Conservation (phyloP, 2,797 vertebrate species). For the Arremon aurantiirostris region DNA sequence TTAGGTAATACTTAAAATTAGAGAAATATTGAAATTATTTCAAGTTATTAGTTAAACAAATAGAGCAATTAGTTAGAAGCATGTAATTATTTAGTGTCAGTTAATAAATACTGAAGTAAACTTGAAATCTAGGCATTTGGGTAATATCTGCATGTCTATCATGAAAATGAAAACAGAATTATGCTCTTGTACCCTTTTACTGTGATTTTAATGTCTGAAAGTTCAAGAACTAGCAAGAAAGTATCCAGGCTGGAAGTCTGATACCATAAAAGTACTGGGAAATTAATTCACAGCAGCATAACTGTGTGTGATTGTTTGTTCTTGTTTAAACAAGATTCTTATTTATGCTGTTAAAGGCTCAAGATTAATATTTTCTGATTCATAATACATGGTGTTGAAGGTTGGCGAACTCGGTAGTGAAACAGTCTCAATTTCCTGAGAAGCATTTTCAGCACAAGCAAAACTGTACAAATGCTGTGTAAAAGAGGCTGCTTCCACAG, state of each 20-base stretch:
- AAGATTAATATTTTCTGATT: constrained; percentile 67
- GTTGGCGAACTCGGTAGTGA: background rate
- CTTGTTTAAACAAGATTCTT: constrained; percentile 63
- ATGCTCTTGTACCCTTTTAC: background rate
- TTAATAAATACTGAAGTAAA: background rate
- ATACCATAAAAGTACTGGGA: background rate
- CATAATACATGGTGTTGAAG: constrained; percentile 24
- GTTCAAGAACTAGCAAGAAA: background rate
- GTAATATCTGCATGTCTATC: background rate
- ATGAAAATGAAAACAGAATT: background rate
- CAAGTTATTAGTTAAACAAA: background rate
- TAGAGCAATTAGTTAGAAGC: background rate
- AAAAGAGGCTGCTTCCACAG: background rate
- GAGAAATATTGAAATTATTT: background rate
- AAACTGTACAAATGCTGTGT: background rate
- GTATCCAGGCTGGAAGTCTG: background rate
- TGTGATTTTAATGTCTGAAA: background rate
- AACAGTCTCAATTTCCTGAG: background rate
- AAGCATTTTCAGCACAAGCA: background rate
- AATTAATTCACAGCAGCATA: constrained; percentile 24
- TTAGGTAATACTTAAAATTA: background rate
- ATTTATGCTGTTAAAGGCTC: constrained; percentile 58
- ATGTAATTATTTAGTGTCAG: background rate
- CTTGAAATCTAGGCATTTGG: background rate
- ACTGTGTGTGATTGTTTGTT: constrained; percentile 20